phyloP scores from a whole-genome alignment of 2,113 vertebrate species.

The Micromys minutus region DNA sequence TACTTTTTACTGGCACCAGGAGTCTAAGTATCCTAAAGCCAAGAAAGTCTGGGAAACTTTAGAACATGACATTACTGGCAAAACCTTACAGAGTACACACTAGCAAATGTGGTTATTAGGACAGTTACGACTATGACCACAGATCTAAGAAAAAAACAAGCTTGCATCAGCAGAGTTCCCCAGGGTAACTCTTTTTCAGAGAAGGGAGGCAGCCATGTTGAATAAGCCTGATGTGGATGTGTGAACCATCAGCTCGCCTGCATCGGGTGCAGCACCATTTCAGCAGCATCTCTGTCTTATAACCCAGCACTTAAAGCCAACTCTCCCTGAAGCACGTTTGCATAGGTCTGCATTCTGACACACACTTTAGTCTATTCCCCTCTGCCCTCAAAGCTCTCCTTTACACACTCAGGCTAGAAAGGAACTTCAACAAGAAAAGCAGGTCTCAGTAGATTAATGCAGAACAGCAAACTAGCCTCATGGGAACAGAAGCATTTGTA shows the following conservation, averaged over 20 bases:
- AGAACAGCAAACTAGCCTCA: not conserved
- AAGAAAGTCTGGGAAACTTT: constrained; percentile 34
- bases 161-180: not conserved
- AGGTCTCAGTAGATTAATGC: not conserved
- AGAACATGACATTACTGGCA: constrained; percentile 5
- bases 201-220: not conserved
- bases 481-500: not conserved
- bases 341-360: not conserved
- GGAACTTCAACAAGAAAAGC: not conserved
- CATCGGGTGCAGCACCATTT: not conserved
- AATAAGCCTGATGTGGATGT: not conserved
- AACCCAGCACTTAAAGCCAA: not conserved
- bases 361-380: not conserved
- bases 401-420: not conserved
- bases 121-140: not conserved
- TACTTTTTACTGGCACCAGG: constrained; percentile 48
- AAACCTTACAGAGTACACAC: constrained; percentile 12
- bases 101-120: not conserved
- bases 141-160: constrained; percentile 9
- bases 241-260: not conserved
- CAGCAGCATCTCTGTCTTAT: not conserved
- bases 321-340: not conserved
- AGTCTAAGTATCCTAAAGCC: constrained; percentile 25
- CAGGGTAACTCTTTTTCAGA: not conserved
- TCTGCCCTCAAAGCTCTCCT: not conserved